Evolutionary conservation across 2,888 invertebrate genomes (phyloP), one percentile per base, ranked within the genome.

Genomic region (Cryptocephalus moraei): DNA sequence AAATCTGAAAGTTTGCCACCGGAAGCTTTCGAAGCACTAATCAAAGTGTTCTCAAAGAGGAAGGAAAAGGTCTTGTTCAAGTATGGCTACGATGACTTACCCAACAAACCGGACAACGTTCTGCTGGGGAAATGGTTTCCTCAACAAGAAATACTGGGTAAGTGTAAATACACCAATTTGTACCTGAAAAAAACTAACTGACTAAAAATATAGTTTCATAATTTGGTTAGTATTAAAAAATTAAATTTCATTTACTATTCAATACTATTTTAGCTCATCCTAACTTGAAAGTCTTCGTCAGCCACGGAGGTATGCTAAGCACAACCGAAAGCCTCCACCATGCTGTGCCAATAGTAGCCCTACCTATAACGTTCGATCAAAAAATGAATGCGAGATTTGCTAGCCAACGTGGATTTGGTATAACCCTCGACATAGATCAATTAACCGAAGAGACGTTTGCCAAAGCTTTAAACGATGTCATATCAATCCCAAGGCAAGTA

Each of bases 11-110:
- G 78, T 51, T 62, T 84, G 45, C 74, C 77, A 0, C 55, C 62
- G 0, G 73, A 76, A 1, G 77, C 73, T 50, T 67, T 72, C 14
- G 61, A 73, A 14, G 73, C 69, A 1, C 73, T 85, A 33, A 64
- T 78, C 9, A 75, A 76, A 44, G 75, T 75, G 2, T 77, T 85
- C 42, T 67, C 74, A 1, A 73, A 71, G 48, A 56, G 83, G 0
- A 79, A 82, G 51, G 78, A 82, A 51, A 77, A 74, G 2, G 76
- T 85, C 0, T 58, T 85, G 10, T 83, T 82, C 82, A 84, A 84
- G 67, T 84, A 80, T 79, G 82, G 84, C 52, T 75, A 76, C 0
- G 73, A 77, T 32, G 50, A 66, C 3, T 58, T 78, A 11, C 71
- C 73, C 1, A 74, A 74, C 32, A 73, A 75, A 56, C 73, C 81